These are phyloP conservation scores for Drosophila tanythrix DNA, from an alignment of 2,888 invertebrate species.

Conservation along the genomic window DNA sequence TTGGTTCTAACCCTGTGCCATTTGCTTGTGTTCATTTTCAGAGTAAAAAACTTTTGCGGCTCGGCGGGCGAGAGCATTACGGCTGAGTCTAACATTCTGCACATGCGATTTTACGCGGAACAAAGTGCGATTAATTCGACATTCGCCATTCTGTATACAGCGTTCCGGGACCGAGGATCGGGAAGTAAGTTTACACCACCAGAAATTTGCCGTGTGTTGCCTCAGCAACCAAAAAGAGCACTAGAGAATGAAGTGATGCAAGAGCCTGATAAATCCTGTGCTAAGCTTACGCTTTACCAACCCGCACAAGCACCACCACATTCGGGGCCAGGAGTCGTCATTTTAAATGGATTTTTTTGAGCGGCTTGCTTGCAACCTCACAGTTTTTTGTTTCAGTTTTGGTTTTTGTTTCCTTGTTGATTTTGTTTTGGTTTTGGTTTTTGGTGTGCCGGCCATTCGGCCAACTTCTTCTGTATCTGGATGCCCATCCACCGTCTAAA, in stretches of 20 bases:
- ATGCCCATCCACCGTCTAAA: slow-evolving; percentile 32
- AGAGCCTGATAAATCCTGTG: slow-evolving; percentile 61
- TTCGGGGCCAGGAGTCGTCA: slow-evolving; percentile 12
- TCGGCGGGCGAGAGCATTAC: slow-evolving; percentile 92
- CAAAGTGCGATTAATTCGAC: slow-evolving; percentile 87
- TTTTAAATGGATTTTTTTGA: slow-evolving; percentile 22
- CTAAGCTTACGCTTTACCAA: slow-evolving; percentile 56
- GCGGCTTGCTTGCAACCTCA: slow-evolving; percentile 7
- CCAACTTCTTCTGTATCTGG: slow-evolving; percentile 39
- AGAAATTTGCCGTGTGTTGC: slow-evolving; percentile 20
- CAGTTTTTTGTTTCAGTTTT: slow-evolving; percentile 1
- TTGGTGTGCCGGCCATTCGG: slow-evolving; percentile 2
- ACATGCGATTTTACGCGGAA: slow-evolving; percentile 90
- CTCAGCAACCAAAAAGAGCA: neutral
- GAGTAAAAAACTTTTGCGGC: slow-evolving; percentile 92
- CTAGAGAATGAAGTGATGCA: slow-evolving; percentile 2
- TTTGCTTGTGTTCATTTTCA: slow-evolving; percentile 62
- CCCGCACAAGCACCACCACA: slow-evolving; percentile 27
- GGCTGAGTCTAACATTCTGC: slow-evolving; percentile 89
- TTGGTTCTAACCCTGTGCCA: neutral
- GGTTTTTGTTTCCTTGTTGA: neutral
- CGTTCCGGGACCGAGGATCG: slow-evolving; percentile 88
- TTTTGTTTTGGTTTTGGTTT: neutral
- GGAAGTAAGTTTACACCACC: slow-evolving; percentile 76
- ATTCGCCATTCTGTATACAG: slow-evolving; percentile 91